Percentiles rank a stretch among this genome's conserved stretches.
Evolutionary conservation across 2,888 invertebrate genomes (phyloP).

Genomic region (Andrena hattorfiana): DNA sequence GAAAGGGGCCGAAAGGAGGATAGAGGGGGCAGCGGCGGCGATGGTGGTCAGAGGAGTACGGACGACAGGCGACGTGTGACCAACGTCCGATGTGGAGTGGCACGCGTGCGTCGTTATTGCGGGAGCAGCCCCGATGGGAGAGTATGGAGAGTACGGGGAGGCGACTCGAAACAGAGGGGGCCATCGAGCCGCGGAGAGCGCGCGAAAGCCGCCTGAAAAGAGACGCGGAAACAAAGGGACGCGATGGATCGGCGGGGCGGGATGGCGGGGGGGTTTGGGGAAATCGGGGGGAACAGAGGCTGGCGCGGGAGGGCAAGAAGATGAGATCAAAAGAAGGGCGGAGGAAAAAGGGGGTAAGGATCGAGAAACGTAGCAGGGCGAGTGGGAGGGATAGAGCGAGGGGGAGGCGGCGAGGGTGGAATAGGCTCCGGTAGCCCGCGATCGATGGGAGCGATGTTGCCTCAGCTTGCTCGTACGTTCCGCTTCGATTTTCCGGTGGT

Average conservation of each 20-base stretch:
- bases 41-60: constrained; percentile 7
- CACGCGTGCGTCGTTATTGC: constrained; percentile 63
- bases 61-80: constrained; percentile 42
- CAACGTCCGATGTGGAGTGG: constrained; percentile 58
- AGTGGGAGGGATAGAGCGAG: constrained; percentile 14
- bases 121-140: constrained; percentile 36
- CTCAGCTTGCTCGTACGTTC: constrained; percentile 52
- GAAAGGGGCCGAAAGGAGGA: neutral
- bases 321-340: constrained; percentile 30
- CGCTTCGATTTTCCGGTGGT: constrained; percentile 67
- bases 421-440: constrained; percentile 64
- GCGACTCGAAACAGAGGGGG: constrained; percentile 41
- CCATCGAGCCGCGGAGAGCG: constrained; percentile 11
- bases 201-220: neutral
- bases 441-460: constrained; percentile 72
- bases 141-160: constrained; percentile 13
- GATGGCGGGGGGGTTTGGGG: neutral
- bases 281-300: constrained; percentile 1
- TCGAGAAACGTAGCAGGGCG: constrained; percentile 28
- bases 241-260: neutral
- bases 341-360: constrained; percentile 30
- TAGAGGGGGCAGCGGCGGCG: neutral
- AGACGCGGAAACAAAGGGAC: constrained; percentile 41
- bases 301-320: constrained; percentile 17
- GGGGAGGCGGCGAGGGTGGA: constrained; percentile 31